Base-by-base conservation (phyloP, 2,113 vertebrate species). In the Stomatorhinus ivindoensis region DNA sequence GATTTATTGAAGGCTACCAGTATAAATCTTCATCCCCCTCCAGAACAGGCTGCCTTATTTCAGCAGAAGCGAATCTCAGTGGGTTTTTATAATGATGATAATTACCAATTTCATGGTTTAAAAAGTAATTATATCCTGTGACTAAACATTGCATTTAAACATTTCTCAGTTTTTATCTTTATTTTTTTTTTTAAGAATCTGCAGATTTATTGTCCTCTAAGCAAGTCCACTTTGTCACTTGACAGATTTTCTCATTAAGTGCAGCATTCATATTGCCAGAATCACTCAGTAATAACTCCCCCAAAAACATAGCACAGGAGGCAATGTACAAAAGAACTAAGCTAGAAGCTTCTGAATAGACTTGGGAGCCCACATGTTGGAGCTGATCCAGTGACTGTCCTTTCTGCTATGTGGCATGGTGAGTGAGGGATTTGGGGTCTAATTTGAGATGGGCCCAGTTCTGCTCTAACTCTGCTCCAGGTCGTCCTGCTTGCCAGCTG, bases 1-100 rank as follows among this genome's bases (percentile, higher is more conserved):
- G 90, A 91, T 91, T 92, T 90, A 91, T 92, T 80, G 82, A 44
- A 90, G 87, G 58, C 87, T 86, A 47, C 87, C 2, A 1, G 86
- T 76, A 88, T 92, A 91, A 91, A 91, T 93, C 90, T 91, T 58
- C 48, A 48, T 86, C 35, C 31, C 73, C 10, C 35, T 42, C 5
- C 35, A 80, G 10, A 69, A 69, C 10, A 69, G 61, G 27, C n/a
- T 13, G 10, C 61, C 27, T 69, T 69, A 69, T 69, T 69, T 69
- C 10, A 31, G 61, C 73, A 42, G 35, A 39, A 42, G 35, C 15
- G 0, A 42, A 80, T 80, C 17, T 80, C 35, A 80, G 35, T 80
- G 15, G 73, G 35, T 42, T 80, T 80, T 19, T 39, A 80, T 27
- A 31, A 69, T 24, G 51, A 19, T n/a, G 27, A 69, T 69, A 31